Evolutionary conservation across 2,888 invertebrate species (phyloP).

Genomic region (Drosophila pseudotalamancana): DNA sequence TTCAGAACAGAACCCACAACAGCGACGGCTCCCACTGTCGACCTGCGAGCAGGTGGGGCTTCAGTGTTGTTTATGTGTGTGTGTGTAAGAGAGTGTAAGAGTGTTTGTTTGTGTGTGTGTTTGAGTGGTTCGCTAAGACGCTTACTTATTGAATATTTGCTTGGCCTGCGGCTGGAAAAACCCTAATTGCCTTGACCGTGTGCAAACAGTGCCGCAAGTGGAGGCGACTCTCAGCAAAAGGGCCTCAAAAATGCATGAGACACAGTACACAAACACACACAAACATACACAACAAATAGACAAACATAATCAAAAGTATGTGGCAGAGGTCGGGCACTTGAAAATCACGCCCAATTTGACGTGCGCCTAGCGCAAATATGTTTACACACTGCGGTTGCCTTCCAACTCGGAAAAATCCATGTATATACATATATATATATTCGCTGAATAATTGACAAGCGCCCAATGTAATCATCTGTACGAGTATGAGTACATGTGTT

Average conservation of each 20-base stretch:
- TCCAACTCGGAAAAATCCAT: slow-evolving; percentile 62
- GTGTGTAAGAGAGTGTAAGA: too few species aligned
- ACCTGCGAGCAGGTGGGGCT: neutral
- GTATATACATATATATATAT: slow-evolving; percentile 57
- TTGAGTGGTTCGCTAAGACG: slow-evolving; percentile 63
- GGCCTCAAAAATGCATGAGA: slow-evolving; percentile 73
- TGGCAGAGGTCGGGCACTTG: slow-evolving; percentile 53
- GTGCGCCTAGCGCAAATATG: slow-evolving; percentile 73
- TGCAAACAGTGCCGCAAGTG: slow-evolving; percentile 56
- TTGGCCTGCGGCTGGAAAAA: slow-evolving; percentile 64
- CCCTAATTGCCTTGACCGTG: slow-evolving; percentile 80
- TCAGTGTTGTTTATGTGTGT: neutral
- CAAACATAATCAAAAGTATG: slow-evolving; percentile 77
- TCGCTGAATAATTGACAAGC: slow-evolving; percentile 73
- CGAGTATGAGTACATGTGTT: slow-evolving; percentile 10
- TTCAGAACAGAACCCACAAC: slow-evolving; percentile 40
- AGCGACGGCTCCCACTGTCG: slow-evolving; percentile 6
- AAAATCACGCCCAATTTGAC: slow-evolving; percentile 79
- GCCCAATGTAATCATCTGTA: slow-evolving; percentile 50
- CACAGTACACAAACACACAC: slow-evolving; percentile 15
- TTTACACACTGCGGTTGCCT: slow-evolving; percentile 43
- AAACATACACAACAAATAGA: slow-evolving; percentile 65
- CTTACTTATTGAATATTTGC: slow-evolving; percentile 78
- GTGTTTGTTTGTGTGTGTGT: slow-evolving; percentile 7
- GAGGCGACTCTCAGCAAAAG: slow-evolving; percentile 6